Base-by-base conservation (phyloP, 2,888 invertebrate genomes). In the Caenorhabditis plicata region DNA sequence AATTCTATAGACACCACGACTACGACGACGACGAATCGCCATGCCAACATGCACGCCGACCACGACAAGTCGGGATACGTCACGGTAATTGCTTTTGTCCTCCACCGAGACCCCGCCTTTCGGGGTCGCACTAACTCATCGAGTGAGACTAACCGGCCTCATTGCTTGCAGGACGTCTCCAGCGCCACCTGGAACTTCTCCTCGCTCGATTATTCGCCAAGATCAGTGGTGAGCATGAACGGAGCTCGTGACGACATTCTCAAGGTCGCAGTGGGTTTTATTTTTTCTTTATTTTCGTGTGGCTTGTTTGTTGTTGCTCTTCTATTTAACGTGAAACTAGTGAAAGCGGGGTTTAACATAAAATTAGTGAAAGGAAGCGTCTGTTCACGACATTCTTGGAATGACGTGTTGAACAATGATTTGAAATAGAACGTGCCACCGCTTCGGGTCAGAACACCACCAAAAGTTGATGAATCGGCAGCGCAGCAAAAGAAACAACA, bases 171-270 rank as follows among this genome's bases (percentile, higher is more conserved):
- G 76, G 78, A 79, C 46, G 73, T 70, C 29, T 77, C 77, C 5
- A 75, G 77, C 25, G 70, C 78, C 29, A 75, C 77, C 7, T 80
- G 78, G 80, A 75, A 77, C 53, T 78, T 75, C 64, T 73, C 68
- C 35, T 66, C 65, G 4, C 66, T 64, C 27, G 69, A 73, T 48
- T 80, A 79, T 71, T 76, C 76, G 32, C 80, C 80, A 1, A 66
- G 79, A 19, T 77, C 77, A 15, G 73, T 81, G 41, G 75, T 81
- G 44, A 75, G 73, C 25, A 56, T 80, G 44, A 80, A 80, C 58
- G 80, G 78, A 35, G 73, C 68, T 7, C 51, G 67, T 19, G 65
- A 68, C 36, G 73, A 77, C 46, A 75, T 77, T 51, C 56, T 79
- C 26, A 72, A 75, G 60, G 73, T 80, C 40, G 64, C 20, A 17